phyloP scores from a whole-genome alignment of 1,140 invertebrate genomes.

The Helicoverpa armigera region DNA sequence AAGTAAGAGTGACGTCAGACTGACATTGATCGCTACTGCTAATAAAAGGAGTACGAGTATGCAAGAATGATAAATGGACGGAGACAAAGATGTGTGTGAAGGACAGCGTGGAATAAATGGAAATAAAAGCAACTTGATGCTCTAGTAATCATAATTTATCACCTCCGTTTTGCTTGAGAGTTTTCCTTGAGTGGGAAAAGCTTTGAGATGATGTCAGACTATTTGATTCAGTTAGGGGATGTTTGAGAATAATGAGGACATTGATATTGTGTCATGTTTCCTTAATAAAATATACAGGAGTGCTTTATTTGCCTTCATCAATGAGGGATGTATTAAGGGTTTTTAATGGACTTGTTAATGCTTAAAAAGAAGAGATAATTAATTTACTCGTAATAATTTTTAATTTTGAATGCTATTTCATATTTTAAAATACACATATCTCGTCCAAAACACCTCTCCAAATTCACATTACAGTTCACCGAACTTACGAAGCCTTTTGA shows the following conservation, averaged over 20 bases:
- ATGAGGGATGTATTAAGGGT: no score
- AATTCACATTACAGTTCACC: background rate
- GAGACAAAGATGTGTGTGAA: constrained; percentile 40
- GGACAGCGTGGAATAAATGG: constrained; percentile 33
- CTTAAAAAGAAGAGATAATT: no score
- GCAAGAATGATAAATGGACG: constrained; percentile 41
- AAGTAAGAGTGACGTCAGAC: constrained; percentile 25
- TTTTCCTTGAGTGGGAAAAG: constrained; percentile 21
- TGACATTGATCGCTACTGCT: constrained; percentile 38
- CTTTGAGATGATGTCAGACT: constrained; percentile 11
- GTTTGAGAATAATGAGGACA: background rate
- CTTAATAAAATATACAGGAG: background rate
- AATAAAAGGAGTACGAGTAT: constrained; percentile 21
- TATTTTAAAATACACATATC: background rate
- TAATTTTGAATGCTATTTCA: no score
- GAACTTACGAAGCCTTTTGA: background rate
- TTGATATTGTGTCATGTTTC: background rate
- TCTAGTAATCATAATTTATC: constrained; percentile 49
- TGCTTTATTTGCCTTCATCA: no score
- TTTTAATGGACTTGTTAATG: no score
- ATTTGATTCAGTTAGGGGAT: constrained; percentile 3
- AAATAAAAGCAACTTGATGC: constrained; percentile 49
- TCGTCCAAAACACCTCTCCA: background rate
- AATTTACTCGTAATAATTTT: no score
- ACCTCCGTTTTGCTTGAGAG: constrained; percentile 1